A percentile compares a stretch with the other conserved stretches of the same genome.
These are phyloP conservation scores for Anagrus nilaparvatae DNA, from an alignment of 1,140 invertebrate genomes.

Conservation along the genomic window DNA sequence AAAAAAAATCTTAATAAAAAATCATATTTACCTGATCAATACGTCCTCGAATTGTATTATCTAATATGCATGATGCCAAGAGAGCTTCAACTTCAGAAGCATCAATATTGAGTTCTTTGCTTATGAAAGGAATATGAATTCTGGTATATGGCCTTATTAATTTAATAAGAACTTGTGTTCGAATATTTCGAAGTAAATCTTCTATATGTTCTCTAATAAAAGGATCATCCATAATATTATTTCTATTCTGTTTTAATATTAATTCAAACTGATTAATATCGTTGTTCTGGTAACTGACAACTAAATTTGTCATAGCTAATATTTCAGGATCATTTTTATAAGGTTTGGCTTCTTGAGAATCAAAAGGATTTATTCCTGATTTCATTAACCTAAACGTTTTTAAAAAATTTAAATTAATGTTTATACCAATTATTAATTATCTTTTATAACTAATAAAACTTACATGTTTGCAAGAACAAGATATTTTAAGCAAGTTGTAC, in stretches of 20 bases:
- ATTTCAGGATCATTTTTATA: slow-evolving; percentile 99
- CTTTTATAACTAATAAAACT: slow-evolving; percentile 19
- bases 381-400: slow-evolving; percentile 78
- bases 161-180: slow-evolving; percentile 97
- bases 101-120: slow-evolving; percentile 94
- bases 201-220: slow-evolving; percentile 99
- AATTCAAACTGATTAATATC: slow-evolving; percentile 98
- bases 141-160: slow-evolving; percentile 96
- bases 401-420: slow-evolving; percentile 5
- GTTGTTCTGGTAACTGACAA: slow-evolving; percentile 97
- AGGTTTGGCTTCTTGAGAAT: slow-evolving; percentile 99
- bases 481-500: slow-evolving; percentile 98
- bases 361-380: slow-evolving; percentile 99
- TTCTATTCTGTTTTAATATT: slow-evolving; percentile 89
- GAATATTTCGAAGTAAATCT: slow-evolving; percentile 92
- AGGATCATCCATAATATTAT: slow-evolving; percentile 98
- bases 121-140: slow-evolving; percentile 97
- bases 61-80: slow-evolving; percentile 96
- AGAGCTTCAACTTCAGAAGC: slow-evolving; percentile 92
- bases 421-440: slow-evolving; percentile 8
- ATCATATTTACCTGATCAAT: slow-evolving; percentile 71
- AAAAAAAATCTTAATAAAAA: neutral
- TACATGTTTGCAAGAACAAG: slow-evolving; percentile 97
- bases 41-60: slow-evolving; percentile 92
- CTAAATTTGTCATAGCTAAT: slow-evolving; percentile 97